Base-by-base conservation (phyloP, 2,888 invertebrate genomes). In the Gortyna flavago region DNA sequence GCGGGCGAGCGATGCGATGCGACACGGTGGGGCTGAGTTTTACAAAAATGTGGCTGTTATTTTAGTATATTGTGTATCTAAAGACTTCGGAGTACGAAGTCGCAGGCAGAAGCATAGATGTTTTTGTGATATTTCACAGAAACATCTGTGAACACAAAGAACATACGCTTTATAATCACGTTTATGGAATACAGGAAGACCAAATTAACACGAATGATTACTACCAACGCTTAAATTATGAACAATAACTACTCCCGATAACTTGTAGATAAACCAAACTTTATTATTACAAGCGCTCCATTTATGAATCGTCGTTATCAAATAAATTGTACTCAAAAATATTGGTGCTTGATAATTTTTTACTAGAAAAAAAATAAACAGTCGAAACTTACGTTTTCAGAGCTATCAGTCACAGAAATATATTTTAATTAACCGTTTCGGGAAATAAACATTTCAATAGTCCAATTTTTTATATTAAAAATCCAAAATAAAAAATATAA, bases 401-500 rank as follows among this genome's bases (percentile, higher is more conserved):
- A 64, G 29, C 44, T 81, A 62, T 48, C 62, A 72, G 70, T 76
- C 68, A 62, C 68, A 38, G 35, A 35, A 57, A 51, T 77, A 66
- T 41, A 66, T 38, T 65, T 35, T 32, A 41, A 74, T 75, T 41
- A 69, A 38, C 65, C 54, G 32, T 57, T 85, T 73, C 11, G 4
- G 18, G n/a, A 51, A 54, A 35, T 41, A 75, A 66, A 51, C 76
- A 83, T 81, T 76, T 61, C 70, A 59, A 65, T 66, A 74, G 72
- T n/a, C n/a, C n/a, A n/a, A 29, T 75, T 38, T 54, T 29, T 67
- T 35, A 0, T 35, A 54, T 6, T 71, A 41, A 66, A 79, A 72
- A 76, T 59, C 41, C 66, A 76, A 86, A 81, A 77, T 77, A 77
- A 80, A 77, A 73, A 83, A 78, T 81, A 80, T 79, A 86, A 86